A percentile compares a stretch with the other conserved stretches of the same genome.
Conservation (phyloP, 2,113 vertebrate genomes). For the Onychostruthus taczanowskii region DNA sequence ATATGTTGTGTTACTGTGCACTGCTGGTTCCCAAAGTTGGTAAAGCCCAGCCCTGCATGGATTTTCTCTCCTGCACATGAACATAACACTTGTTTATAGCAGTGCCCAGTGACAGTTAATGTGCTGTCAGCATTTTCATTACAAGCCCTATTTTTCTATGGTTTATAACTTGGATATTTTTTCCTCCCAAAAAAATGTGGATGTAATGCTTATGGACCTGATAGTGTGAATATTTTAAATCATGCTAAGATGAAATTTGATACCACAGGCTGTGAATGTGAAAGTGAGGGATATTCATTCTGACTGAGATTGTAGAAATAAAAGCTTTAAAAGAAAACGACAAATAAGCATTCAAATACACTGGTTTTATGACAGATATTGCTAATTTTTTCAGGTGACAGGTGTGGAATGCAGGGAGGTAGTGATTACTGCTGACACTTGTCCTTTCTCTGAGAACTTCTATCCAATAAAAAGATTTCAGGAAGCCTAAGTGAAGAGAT, state of each 20-base stretch:
- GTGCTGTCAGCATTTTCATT: conserved; percentile 45
- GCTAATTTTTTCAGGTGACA: neutral
- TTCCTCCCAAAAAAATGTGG: neutral
- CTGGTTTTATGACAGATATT: neutral
- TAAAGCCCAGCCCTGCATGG: neutral
- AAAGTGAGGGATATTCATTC: conserved; percentile 7
- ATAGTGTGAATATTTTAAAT: conserved; percentile 41
- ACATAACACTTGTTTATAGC: conserved; percentile 18
- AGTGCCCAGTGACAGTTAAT: neutral
- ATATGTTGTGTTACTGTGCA: neutral
- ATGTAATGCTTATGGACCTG: conserved; percentile 11
- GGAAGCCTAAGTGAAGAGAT: neutral
- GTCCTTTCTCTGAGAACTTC: neutral
- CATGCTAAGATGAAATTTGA: conserved; percentile 12
- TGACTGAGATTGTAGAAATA: conserved; percentile 3
- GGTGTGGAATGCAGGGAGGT: neutral
- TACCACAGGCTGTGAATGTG: conserved; percentile 1
- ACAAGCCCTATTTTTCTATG: conserved; percentile 31
- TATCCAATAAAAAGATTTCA: neutral
- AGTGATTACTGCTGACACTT: neutral
- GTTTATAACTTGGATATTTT: conserved; percentile 19
- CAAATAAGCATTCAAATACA: neutral
- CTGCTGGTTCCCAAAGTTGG: neutral
- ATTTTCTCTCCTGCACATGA: conserved; percentile 11
- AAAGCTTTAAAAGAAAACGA: neutral